phyloP scores from a whole-genome alignment of 2,113 vertebrate species.

The Atrichornis clamosus region DNA sequence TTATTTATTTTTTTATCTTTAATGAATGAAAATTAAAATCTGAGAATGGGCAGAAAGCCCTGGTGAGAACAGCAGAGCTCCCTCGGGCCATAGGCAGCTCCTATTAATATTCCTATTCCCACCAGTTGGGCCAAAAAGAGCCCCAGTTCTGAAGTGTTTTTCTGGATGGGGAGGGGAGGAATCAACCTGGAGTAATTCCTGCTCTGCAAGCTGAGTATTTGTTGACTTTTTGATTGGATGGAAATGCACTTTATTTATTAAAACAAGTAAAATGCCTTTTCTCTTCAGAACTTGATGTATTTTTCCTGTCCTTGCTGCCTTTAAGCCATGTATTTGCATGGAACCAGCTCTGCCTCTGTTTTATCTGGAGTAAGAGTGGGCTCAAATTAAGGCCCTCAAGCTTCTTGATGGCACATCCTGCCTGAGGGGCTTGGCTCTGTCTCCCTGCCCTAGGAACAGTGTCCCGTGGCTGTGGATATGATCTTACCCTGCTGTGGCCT shows the following conservation, averaged over 20 bases:
- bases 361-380: not conserved
- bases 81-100: not conserved
- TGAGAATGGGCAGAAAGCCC: not conserved
- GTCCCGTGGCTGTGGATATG: not conserved
- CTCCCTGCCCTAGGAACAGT: not conserved
- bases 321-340: not conserved
- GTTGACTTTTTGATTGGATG: not conserved
- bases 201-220: not conserved
- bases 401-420: not conserved
- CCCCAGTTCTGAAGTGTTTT: not conserved
- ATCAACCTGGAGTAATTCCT: not conserved
- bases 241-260: not conserved
- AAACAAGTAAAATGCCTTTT: not conserved
- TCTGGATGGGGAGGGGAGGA: not conserved
- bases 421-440: not conserved
- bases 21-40: slow-evolving; percentile 31
- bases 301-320: not conserved
- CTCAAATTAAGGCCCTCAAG: not conserved
- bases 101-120: slow-evolving; percentile 2
- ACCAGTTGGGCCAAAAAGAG: not conserved
- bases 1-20: not conserved
- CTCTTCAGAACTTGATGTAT: not conserved
- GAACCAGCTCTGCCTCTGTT: not conserved
- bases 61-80: not conserved
- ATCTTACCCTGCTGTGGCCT: not conserved